phyloP scores from a whole-genome alignment of 1,140 invertebrate genomes.

The Vanessa tameamea region DNA sequence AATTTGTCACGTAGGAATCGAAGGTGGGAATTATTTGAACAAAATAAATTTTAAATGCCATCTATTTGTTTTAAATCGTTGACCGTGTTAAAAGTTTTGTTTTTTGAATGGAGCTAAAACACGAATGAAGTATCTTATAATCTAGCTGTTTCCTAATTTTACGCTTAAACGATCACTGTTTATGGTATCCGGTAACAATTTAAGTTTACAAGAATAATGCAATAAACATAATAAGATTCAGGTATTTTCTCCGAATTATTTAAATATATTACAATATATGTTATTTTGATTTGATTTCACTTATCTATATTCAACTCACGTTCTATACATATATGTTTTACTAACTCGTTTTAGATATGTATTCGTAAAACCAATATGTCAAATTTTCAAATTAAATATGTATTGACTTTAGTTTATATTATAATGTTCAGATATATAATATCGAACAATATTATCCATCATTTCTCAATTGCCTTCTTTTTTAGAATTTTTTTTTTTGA shows the following conservation, averaged over 20 bases:
- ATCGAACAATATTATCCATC: no score
- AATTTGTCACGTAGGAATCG: neutral
- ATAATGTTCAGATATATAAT: no score
- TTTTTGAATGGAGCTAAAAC: slow-evolving; percentile 8
- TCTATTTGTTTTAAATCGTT: neutral
- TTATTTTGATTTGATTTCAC: neutral
- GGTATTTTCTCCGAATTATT: neutral
- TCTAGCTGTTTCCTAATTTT: slow-evolving; percentile 25
- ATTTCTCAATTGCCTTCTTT: no score
- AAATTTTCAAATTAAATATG: no score
- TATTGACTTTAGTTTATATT: no score
- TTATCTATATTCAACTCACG: neutral
- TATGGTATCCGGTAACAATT: slow-evolving; percentile 19
- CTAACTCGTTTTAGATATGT: no score
- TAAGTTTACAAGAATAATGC: slow-evolving; percentile 7
- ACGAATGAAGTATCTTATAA: slow-evolving; percentile 19
- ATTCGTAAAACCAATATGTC: no score
- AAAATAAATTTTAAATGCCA: neutral
- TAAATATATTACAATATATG: neutral
- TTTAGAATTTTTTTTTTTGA: no score
- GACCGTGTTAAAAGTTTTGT: neutral
- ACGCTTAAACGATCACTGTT: slow-evolving; percentile 24
- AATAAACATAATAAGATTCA: neutral
- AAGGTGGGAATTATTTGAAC: neutral
- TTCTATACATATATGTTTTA: no score